Conservation (phyloP, 2,888 invertebrate species). For the Apeira syringaria region DNA sequence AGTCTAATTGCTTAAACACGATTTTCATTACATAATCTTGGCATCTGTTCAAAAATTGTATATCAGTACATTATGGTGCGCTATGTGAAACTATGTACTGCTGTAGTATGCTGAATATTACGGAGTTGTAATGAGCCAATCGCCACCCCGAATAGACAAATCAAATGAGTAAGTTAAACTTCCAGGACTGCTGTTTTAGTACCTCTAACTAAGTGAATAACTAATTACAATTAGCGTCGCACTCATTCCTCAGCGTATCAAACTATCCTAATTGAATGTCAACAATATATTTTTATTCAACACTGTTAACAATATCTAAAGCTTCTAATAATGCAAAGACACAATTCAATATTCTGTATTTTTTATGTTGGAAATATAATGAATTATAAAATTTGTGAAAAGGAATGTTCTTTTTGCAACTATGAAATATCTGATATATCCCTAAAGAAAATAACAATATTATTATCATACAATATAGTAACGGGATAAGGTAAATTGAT, state of each 20-base stretch:
- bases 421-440: slow-evolving; percentile 16
- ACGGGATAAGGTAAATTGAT: too few species aligned
- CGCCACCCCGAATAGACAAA: not conserved
- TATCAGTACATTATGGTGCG: too few species aligned
- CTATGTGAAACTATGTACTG: too few species aligned
- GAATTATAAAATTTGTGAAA: slow-evolving; percentile 36
- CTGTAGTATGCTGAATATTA: too few species aligned
- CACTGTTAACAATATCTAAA: slow-evolving; percentile 51
- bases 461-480: not conserved
- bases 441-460: slow-evolving; percentile 17
- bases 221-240: slow-evolving; percentile 3
- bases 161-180: not conserved
- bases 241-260: slow-evolving; percentile 44
- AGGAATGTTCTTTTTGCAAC: slow-evolving; percentile 48
- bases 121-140: not conserved
- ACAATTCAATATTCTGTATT: slow-evolving; percentile 27
- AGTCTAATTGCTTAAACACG: too few species aligned
- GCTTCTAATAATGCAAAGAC: slow-evolving; percentile 49
- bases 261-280: slow-evolving; percentile 50
- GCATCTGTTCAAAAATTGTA: too few species aligned
- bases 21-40: too few species aligned
- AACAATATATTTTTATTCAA: slow-evolving; percentile 48
- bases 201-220: not conserved
- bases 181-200: not conserved
- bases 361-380: slow-evolving; percentile 28